Evolutionary conservation across 2,113 vertebrate genomes (phyloP), one percentile per base, ranked within the genome.

Genomic region (Prionailurus viverrinus): DNA sequence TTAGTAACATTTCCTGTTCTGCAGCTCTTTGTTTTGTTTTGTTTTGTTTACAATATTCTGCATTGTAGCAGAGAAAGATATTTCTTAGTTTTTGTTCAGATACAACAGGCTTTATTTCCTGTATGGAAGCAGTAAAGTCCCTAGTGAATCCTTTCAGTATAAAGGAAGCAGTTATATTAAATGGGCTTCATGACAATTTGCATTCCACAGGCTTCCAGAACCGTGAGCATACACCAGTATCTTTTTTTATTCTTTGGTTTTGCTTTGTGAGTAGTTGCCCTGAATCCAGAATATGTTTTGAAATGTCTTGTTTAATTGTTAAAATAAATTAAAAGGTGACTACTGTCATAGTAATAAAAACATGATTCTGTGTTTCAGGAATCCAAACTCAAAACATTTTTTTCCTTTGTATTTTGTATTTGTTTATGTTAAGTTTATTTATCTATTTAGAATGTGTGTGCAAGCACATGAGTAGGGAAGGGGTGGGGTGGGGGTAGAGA

Each of bases 91-190:
- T 95, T 97, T 97, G 80, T 98, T 98, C 93, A 92, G 90, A 61
- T 94, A 95, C 93, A 98, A 96, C 92, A 97, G 92, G 51, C 92
- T 97, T 97, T 93, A 95, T 97, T 99, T 99, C 98, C 98, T 98
- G 95, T 92, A 88, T 98, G 94, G 97, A 97, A 90, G 97, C 92
- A 97, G 93, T 79, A 45, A 96, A 96, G 91, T 98, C 98, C 97
- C 98, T 87, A 74, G 97, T 96, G 98, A 98, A 95, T 97, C 97
- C 97, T 96, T 81, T 65, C 91, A 71, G 97, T 86, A 96, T 97
- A 98, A 98, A 99, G 97, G 94, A 97, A 98, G 95, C 93, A 81
- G 96, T 98, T 97, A 86, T 97, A 92, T 98, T 97, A 97, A 98
- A 89, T 95, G 98, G 98, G 97, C 97, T 97, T 97, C 91, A 45